phyloP scores from a whole-genome alignment of 1,140 invertebrate genomes.

The Lucilia cuprina region DNA sequence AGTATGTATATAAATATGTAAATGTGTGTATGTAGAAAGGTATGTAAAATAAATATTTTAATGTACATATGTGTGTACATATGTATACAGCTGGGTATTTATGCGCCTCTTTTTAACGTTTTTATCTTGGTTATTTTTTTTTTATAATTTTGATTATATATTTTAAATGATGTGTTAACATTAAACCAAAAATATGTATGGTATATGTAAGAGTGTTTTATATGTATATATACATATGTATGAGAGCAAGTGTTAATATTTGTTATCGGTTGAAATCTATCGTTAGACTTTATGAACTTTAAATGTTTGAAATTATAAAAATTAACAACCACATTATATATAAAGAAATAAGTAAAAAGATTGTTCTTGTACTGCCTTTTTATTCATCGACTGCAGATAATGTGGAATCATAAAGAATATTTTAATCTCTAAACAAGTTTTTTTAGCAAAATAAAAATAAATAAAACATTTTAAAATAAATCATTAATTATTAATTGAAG shows the following conservation, averaged over 20 bases:
- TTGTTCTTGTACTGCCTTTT: no score
- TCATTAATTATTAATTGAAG: no score
- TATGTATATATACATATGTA: background rate
- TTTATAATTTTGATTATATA: background rate
- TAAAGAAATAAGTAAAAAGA: no score
- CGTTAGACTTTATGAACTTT: constrained; percentile 5
- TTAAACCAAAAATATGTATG: background rate
- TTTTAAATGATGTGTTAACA: constrained; percentile 18
- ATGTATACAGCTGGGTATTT: background rate
- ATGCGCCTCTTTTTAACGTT: background rate
- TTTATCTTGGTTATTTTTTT: background rate
- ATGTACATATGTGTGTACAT: background rate
- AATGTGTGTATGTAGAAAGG: background rate
- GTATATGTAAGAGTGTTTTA: background rate
- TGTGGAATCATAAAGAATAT: no score
- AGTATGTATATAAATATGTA: background rate
- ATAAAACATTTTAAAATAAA: no score
- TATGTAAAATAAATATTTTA: background rate
- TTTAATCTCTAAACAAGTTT: no score
- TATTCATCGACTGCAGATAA: no score
- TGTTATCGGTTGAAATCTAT: background rate
- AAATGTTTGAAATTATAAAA: background rate
- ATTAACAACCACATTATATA: background rate
- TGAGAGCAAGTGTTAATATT: background rate
- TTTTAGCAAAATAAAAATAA: no score